phyloP scores from a whole-genome alignment of 2,888 invertebrate species.

The Mesorhabditis spiculigera region DNA sequence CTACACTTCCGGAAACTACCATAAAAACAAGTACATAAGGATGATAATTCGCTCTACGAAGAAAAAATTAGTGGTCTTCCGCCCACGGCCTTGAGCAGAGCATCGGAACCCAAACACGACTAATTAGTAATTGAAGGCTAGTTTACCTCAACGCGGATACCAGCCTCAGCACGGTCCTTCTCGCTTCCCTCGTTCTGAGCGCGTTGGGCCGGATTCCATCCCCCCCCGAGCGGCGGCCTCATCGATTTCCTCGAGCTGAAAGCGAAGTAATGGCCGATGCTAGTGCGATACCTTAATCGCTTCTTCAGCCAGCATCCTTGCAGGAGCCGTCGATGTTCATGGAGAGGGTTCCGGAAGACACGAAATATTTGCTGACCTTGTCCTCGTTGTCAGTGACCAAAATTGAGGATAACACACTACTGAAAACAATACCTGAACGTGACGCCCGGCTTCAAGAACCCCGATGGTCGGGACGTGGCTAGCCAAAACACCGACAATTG shows the following conservation, averaged over 20 bases:
- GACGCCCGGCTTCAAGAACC: conserved; percentile 56
- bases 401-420: conserved; percentile 30
- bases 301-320: conserved; percentile 56
- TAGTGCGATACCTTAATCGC: conserved; percentile 25
- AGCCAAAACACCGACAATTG: conserved; percentile 54
- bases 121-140: background rate
- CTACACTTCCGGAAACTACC: background rate
- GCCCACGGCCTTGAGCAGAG: conserved; percentile 46
- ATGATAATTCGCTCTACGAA: background rate
- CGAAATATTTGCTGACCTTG: conserved; percentile 44
- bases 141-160: conserved; percentile 46
- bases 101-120: conserved; percentile 40
- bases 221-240: conserved; percentile 48
- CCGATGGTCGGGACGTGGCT: conserved; percentile 57
- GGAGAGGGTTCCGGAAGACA: conserved; percentile 57
- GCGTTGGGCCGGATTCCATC: conserved; percentile 52
- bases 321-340: conserved; percentile 56
- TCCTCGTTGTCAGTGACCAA: conserved; percentile 20
- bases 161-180: conserved; percentile 51
- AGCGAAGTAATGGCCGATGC: background rate
- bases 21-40: background rate
- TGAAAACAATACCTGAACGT: conserved; percentile 49
- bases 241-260: conserved; percentile 40
- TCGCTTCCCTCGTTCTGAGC: conserved; percentile 45
- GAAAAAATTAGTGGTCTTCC: conserved; percentile 26